Conservation (phyloP, 2,888 invertebrate genomes). For the Eulithis prunata region DNA sequence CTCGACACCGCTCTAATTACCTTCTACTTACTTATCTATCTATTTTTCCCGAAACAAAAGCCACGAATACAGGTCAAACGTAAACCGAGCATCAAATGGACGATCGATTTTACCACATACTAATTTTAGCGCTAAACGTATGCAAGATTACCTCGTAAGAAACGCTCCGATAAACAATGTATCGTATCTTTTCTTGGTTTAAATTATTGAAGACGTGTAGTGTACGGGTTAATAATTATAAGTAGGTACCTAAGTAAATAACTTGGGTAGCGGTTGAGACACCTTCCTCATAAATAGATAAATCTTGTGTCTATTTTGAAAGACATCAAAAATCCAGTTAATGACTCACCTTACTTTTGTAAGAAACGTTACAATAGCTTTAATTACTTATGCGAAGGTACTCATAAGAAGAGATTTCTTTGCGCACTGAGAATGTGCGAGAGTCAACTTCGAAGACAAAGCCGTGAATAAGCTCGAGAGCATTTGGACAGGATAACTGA, state of each 20-base stretch:
- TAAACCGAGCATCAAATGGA: conserved; percentile 24
- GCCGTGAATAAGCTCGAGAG: conserved; percentile 20
- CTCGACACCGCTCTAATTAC: conserved; percentile 16
- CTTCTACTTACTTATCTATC: not conserved
- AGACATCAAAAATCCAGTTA: not conserved
- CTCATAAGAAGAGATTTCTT: conserved; percentile 12
- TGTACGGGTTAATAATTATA: no score
- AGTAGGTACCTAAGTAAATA: no score
- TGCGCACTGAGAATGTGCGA: conserved; percentile 21
- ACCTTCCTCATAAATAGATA: no score
- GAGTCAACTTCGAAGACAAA: conserved; percentile 24
- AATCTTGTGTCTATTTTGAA: no score
- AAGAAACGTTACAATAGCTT: conserved; percentile 2
- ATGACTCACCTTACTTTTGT: not conserved
- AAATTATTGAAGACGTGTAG: conserved; percentile 8
- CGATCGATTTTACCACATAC: conserved; percentile 29
- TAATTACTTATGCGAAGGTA: conserved; percentile 13
- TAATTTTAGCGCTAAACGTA: conserved; percentile 34
- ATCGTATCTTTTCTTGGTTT: conserved; percentile 4
- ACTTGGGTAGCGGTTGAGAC: no score
- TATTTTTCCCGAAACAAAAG: not conserved
- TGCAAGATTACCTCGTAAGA: conserved; percentile 21
- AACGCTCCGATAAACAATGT: conserved; percentile 16
- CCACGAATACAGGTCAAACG: conserved; percentile 34
- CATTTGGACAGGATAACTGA: conserved; percentile 29